Evolutionary conservation across 2,888 invertebrate genomes (phyloP), one percentile per base, ranked within the genome.

Genomic region (Macaria liturata): DNA sequence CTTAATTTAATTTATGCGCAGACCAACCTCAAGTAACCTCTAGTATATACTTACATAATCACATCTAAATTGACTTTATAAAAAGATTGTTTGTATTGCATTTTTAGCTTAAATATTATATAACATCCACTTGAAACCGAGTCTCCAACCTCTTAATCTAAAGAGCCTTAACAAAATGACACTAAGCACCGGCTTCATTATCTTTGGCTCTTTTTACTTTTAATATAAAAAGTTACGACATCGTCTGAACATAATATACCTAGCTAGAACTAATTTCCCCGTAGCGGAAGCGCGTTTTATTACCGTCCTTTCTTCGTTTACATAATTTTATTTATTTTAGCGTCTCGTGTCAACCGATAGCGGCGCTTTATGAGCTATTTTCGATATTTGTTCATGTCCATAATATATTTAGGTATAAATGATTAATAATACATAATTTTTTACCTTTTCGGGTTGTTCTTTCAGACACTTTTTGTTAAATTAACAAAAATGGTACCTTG

Each of bases 311-410:
- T 57, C 54, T 51, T 62, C 61, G 62, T 67, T 67, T 57, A 57
- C 67, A 65, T 67, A 67, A 67, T 67, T 65, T 61, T 66, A 61
- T 66, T 68, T 68, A 63, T 56, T 51, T 64, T 55, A 45, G 54
- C 61, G 47, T 56, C 65, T 64, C 53, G 59, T 68, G 63, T 61
- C 64, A 64, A 45, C 49, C 57, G 64, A 64, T 66, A 66, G 52
- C 34, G 59, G 42, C 37, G 57, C 59, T 64, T 65, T 60, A 65
- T 59, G 64, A 48, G 46, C 58, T 60, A 64, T 67, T 56, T 59
- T 43, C 40, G 57, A 44, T 55, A 64, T 63, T 65, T 64, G 65
- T 64, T 63, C 54, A 54, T 59, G 44, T 51, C 40, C 9, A 31
- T 46, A 20, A 20, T 20, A 34, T 53, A 44, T 48, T 8, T 46